These are phyloP conservation scores for Drosophila paramelanica DNA, from an alignment of 2,888 invertebrate genomes.

Conservation along the genomic window DNA sequence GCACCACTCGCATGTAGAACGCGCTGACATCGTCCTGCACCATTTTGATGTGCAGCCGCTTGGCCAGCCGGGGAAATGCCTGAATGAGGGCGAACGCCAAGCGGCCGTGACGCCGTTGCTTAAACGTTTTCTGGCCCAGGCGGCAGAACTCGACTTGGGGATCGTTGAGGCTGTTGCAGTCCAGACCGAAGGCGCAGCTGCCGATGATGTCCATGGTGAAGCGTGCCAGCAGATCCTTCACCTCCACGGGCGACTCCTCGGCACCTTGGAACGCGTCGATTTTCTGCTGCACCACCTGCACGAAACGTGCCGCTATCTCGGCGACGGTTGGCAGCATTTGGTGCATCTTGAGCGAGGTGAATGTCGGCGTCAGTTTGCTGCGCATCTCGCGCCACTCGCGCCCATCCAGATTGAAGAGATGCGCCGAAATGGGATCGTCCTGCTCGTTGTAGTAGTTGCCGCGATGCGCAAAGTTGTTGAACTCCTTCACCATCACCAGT, in stretches of 20 bases:
- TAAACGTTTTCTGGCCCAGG: constrained; percentile 72
- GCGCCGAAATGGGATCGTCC: constrained; percentile 83
- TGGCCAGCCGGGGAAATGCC: constrained; percentile 65
- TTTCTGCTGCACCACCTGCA: constrained; percentile 63
- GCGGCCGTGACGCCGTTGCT: constrained; percentile 56
- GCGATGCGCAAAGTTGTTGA: constrained; percentile 82
- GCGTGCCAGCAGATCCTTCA: constrained; percentile 84
- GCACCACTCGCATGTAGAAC: constrained; percentile 81
- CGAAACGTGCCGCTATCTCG: constrained; percentile 78
- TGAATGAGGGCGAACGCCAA: constrained; percentile 55
- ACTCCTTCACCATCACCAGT: constrained; percentile 83
- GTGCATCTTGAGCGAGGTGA: constrained; percentile 86
- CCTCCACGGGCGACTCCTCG: constrained; percentile 72
- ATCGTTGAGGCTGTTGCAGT: constrained; percentile 85
- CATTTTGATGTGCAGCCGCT: constrained; percentile 63
- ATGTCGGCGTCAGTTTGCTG: constrained; percentile 85
- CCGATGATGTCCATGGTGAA: constrained; percentile 86
- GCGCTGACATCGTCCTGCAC: constrained; percentile 65
- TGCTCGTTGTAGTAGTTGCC: constrained; percentile 82
- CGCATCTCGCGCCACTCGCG: constrained; percentile 85
- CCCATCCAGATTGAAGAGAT: constrained; percentile 84
- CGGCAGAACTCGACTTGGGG: constrained; percentile 83
- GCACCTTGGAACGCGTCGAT: constrained; percentile 13
- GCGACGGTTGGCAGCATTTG: constrained; percentile 85
- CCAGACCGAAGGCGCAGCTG: constrained; percentile 85